Conservation (phyloP, 2,888 invertebrate species). For the Sericinus montela region DNA sequence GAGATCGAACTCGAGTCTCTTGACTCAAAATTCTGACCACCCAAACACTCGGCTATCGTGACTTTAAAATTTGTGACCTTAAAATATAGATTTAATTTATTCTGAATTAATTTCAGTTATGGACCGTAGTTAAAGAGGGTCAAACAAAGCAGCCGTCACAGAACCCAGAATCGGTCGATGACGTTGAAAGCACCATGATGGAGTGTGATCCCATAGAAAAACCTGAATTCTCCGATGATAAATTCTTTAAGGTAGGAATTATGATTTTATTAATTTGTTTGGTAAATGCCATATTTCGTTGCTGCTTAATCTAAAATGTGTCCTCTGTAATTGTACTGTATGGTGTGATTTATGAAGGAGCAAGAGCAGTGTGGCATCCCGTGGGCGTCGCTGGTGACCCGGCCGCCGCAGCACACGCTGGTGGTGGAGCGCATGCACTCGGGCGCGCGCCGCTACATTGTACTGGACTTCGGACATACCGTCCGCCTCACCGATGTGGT, state of each 20-base stretch:
- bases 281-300: no score
- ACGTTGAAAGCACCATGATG: constrained; percentile 65
- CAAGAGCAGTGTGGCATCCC: constrained; percentile 76
- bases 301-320: no score
- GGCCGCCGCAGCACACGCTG: constrained; percentile 90
- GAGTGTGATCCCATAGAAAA: constrained; percentile 72
- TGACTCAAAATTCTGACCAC: no score
- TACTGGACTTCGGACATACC: constrained; percentile 93
- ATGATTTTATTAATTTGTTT: no score
- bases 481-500: constrained; percentile 91
- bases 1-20: no score
- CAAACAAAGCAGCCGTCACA: constrained; percentile 59
- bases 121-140: constrained; percentile 64
- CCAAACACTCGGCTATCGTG: no score
- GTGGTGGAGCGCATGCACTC: constrained; percentile 97
- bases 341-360: constrained; percentile 39
- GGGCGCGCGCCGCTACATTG: constrained; percentile 94
- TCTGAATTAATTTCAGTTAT: constrained; percentile 41
- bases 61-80: no score
- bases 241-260: constrained; percentile 50
- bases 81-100: no score
- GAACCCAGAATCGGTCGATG: constrained; percentile 64
- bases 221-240: constrained; percentile 58
- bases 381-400: constrained; percentile 88
- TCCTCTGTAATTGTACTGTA: not conserved